Conservation (phyloP, 2,113 vertebrate species). For the Galemys pyrenaicus region DNA sequence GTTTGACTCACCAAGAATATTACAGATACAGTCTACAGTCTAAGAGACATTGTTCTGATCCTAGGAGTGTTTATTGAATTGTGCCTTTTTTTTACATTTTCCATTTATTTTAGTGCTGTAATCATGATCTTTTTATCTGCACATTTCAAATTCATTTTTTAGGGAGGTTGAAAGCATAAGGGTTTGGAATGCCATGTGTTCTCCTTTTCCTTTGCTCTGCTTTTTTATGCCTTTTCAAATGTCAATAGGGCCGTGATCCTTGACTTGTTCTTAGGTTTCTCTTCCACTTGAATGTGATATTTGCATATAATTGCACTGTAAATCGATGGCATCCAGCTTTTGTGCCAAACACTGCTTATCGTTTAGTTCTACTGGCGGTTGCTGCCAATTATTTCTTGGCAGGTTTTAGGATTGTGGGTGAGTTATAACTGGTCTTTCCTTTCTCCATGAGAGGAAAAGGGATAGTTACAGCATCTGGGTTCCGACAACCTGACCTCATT, state of each 20-base stretch:
- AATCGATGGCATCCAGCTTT: not conserved
- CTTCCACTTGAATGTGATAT: not conserved
- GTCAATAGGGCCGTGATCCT: not conserved
- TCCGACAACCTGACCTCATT: conserved; percentile 52
- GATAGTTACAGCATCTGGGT: not conserved
- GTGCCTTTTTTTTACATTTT: not conserved
- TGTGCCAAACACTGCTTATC: not conserved
- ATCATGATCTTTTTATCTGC: not conserved
- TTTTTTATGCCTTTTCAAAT: conserved; percentile 12
- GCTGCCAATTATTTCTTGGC: not conserved
- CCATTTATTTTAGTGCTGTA: not conserved
- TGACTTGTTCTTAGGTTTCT: not conserved
- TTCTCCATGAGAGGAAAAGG: not conserved
- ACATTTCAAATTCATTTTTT: conserved; percentile 1
- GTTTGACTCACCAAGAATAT: not conserved
- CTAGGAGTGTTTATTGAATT: not conserved
- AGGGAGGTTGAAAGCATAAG: not conserved
- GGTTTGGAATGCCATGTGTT: not conserved
- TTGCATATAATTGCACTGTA: not conserved
- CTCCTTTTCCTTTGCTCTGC: not conserved
- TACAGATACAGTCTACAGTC: not conserved
- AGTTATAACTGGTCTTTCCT: not conserved
- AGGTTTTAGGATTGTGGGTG: not conserved
- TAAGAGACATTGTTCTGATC: not conserved
- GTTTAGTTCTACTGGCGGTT: not conserved